Conservation (phyloP, 2,888 invertebrate species). For the Macrosiphum euphorbiae region DNA sequence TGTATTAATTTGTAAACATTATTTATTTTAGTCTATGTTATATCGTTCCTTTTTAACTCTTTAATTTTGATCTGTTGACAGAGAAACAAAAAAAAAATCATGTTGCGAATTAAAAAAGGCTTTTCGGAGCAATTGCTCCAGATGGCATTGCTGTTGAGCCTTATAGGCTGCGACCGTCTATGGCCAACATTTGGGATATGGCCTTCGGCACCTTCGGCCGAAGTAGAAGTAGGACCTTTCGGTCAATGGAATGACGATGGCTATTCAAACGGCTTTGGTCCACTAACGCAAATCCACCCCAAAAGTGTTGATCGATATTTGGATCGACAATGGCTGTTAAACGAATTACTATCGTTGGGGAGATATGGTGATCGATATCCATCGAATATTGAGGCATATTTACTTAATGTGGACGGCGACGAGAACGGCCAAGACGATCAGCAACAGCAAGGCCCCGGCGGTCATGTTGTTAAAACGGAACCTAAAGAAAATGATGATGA, state of each 20-base stretch:
- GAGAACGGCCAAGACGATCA: conserved; percentile 41
- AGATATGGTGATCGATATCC: conserved; percentile 56
- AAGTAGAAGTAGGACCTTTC: conserved; percentile 52
- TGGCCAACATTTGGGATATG: conserved; percentile 46
- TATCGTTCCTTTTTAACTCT: background rate
- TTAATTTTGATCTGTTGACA: background rate
- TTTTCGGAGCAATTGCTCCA: conserved; percentile 61
- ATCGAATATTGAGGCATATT: conserved; percentile 57
- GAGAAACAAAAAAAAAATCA: conserved; percentile 55
- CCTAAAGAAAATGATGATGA: conserved; percentile 41
- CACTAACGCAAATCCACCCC: conserved; percentile 28
- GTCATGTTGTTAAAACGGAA: conserved; percentile 44
- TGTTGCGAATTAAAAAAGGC: conserved; percentile 57
- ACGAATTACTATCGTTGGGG: conserved; percentile 48
- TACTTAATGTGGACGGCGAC: conserved; percentile 43
- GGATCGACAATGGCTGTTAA: conserved; percentile 53
- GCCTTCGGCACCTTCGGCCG: conserved; percentile 44
- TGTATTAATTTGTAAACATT: background rate
- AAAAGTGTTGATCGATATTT: conserved; percentile 53
- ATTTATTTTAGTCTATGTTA: background rate
- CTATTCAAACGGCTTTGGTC: conserved; percentile 43
- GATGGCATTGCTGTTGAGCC: conserved; percentile 53
- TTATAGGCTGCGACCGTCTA: conserved; percentile 50
- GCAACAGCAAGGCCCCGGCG: background rate
- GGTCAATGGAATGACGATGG: conserved; percentile 17